A percentile compares a stretch with the other conserved stretches of the same genome.
Conservation (phyloP, 2,888 invertebrate species). For the Cactoblastis cactorum region DNA sequence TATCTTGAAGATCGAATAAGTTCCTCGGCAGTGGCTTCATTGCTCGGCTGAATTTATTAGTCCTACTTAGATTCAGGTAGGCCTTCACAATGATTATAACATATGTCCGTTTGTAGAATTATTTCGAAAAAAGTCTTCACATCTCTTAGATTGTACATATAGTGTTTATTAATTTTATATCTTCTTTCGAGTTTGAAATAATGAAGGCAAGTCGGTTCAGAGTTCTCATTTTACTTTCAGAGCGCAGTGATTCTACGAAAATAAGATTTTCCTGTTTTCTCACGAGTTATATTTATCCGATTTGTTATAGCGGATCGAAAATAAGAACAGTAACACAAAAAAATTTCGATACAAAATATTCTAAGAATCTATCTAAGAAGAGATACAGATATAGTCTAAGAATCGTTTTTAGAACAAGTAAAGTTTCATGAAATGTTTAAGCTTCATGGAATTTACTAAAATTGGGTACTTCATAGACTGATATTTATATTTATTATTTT, state of each 20-base stretch:
- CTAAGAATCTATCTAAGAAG: too few relatives aligned
- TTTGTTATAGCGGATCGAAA: too few relatives aligned
- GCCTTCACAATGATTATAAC: slow-evolving; percentile 31
- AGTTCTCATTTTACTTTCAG: slow-evolving; percentile 9
- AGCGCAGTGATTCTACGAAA: neutral
- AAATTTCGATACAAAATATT: too few relatives aligned
- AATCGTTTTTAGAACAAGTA: too few relatives aligned
- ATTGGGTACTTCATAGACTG: too few relatives aligned
- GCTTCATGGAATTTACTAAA: too few relatives aligned
- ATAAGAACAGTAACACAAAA: too few relatives aligned
- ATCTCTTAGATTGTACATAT: slow-evolving; percentile 45
- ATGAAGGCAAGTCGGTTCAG: slow-evolving; percentile 29
- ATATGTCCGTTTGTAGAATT: slow-evolving; percentile 42
- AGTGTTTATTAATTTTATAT: slow-evolving; percentile 28
- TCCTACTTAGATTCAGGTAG: neutral
- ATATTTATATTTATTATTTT: too few relatives aligned
- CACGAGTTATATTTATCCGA: too few relatives aligned
- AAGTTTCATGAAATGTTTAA: too few relatives aligned
- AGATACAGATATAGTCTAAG: too few relatives aligned
- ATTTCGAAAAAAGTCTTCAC: slow-evolving; percentile 43
- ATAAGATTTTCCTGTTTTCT: too few relatives aligned
- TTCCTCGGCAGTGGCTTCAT: slow-evolving; percentile 33
- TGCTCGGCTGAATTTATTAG: slow-evolving; percentile 35
- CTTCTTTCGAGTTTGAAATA: slow-evolving; percentile 43
- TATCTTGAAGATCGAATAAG: neutral